phyloP scores from a whole-genome alignment of 2,797 vertebrate genomes.

The Gastrophryne carolinensis region DNA sequence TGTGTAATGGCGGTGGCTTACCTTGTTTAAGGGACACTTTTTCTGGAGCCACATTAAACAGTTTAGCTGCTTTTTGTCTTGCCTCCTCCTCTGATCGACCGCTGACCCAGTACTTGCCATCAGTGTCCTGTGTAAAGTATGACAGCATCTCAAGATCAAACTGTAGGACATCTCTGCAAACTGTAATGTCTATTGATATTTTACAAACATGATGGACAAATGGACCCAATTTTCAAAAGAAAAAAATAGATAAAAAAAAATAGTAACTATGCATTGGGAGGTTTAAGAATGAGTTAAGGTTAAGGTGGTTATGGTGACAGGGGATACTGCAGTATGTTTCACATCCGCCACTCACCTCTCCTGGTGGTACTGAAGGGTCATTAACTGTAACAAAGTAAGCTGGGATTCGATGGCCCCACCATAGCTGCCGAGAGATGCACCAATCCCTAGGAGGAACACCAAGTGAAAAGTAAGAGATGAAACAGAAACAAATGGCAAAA shows the following conservation, averaged over 20 bases:
- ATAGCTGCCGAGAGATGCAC: constrained; percentile 92
- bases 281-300: too few species aligned
- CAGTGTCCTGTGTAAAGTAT: constrained; percentile 72
- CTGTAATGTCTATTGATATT: too few species aligned
- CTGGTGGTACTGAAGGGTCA: constrained; percentile 73
- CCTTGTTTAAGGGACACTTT: constrained; percentile 84
- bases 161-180: too few species aligned
- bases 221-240: too few species aligned
- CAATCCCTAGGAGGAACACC: constrained; percentile 75
- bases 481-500: background rate
- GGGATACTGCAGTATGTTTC: too few species aligned
- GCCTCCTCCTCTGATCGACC: constrained; percentile 79
- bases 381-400: constrained; percentile 83
- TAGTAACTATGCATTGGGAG: too few species aligned
- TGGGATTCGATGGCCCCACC: constrained; percentile 94
- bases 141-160: too few species aligned
- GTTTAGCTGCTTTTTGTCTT: constrained; percentile 77
- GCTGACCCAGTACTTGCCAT: constrained; percentile 87
- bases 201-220: too few species aligned
- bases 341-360: constrained; percentile 74
- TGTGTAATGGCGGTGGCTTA: too few species aligned
- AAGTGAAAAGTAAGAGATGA: background rate
- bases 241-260: too few species aligned
- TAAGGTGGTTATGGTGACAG: too few species aligned
- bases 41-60: constrained; percentile 76